Evolutionary conservation across 2,113 vertebrate genomes (phyloP).

Genomic region (Scolopax mira): DNA sequence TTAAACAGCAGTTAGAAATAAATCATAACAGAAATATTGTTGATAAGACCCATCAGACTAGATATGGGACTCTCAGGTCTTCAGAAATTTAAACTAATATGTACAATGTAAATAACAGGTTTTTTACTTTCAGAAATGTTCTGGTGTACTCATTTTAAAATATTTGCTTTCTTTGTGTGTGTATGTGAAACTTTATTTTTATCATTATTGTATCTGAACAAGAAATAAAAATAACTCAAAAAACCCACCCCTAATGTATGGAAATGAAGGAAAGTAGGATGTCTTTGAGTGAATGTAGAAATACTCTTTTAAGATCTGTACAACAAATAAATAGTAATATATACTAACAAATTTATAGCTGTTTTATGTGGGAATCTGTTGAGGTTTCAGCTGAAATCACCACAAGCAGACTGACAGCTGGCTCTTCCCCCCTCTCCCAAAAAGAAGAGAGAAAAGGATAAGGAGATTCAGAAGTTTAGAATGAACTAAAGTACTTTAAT

Average conservation of each 20-base stretch:
- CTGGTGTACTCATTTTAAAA: background rate
- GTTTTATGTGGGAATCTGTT: background rate
- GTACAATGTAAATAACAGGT: background rate
- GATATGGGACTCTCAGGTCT: background rate
- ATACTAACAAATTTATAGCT: background rate
- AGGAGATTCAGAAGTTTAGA: no score
- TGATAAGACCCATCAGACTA: background rate
- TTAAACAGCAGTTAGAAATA: background rate
- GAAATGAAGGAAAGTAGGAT: background rate
- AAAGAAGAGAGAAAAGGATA: no score
- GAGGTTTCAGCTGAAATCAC: no score
- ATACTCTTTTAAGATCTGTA: background rate
- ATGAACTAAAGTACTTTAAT: no score
- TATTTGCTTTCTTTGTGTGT: rapidly evolving
- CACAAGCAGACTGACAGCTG: no score
- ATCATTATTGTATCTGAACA: background rate
- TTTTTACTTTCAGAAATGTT: background rate
- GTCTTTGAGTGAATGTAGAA: background rate
- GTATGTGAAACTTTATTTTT: background rate
- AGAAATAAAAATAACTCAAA: background rate
- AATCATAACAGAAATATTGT: background rate
- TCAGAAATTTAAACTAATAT: background rate
- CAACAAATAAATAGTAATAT: background rate
- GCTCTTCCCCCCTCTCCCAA: no score
- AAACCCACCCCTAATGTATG: background rate